These are phyloP conservation scores for Hystrix brachyura DNA, from an alignment of 2,113 vertebrate genomes.

Conservation along the genomic window DNA sequence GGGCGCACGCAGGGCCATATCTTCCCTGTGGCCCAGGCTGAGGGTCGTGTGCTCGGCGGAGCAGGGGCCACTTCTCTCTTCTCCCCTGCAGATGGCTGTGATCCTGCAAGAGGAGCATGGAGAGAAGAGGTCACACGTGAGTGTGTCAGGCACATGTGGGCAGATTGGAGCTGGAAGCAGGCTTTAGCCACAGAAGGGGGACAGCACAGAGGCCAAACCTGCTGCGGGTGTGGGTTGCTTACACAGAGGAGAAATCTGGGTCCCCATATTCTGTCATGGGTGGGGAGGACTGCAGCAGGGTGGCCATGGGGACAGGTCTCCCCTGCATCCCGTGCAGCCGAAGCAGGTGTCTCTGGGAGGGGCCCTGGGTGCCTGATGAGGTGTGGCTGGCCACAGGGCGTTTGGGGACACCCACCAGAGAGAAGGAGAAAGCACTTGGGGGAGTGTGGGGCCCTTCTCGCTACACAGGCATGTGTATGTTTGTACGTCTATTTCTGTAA, in stretches of 20 bases:
- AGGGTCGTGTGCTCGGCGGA: neutral
- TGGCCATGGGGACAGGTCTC: too few relatives aligned
- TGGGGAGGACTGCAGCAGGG: too few relatives aligned
- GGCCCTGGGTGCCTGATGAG: neutral
- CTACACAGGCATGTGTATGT: neutral
- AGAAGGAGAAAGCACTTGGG: too few relatives aligned
- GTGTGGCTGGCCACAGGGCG: too few relatives aligned
- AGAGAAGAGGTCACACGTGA: neutral
- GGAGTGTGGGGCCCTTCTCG: too few relatives aligned
- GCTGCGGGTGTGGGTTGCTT: too few relatives aligned
- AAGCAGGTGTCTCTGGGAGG: too few relatives aligned
- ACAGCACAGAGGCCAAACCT: neutral
- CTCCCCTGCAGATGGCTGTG: neutral
- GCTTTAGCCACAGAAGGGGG: neutral
- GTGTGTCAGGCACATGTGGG: too few relatives aligned
- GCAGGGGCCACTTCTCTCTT: neutral
- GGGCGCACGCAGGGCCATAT: neutral
- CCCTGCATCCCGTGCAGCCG: too few relatives aligned
- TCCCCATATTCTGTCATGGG: too few relatives aligned
- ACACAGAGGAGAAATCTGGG: too few relatives aligned
- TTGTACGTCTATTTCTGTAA: neutral
- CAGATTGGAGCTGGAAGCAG: neutral
- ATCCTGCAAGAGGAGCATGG: neutral
- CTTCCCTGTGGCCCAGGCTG: neutral
- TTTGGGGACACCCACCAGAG: too few relatives aligned